These are phyloP conservation scores for Drosophila setifemur DNA, from an alignment of 1,140 invertebrate species.

Conservation along the genomic window DNA sequence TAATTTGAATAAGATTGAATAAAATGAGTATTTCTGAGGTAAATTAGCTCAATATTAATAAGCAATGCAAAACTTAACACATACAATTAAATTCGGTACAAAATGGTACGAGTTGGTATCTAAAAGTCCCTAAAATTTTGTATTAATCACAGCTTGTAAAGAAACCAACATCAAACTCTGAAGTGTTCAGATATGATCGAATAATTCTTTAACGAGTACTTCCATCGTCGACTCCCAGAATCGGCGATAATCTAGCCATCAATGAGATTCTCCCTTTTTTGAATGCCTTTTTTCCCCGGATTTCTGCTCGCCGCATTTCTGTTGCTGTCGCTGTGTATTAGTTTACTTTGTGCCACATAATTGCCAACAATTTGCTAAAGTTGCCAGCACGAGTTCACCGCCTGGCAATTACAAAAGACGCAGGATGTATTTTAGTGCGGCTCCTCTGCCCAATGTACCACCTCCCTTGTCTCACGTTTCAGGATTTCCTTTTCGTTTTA, in stretches of 20 bases:
- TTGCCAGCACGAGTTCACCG: slow-evolving; percentile 68
- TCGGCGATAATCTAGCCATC: background rate
- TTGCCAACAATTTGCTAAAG: slow-evolving; percentile 79
- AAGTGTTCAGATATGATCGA: background rate
- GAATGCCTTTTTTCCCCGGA: slow-evolving; percentile 12
- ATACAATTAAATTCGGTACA: no score
- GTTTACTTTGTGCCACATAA: slow-evolving; percentile 73
- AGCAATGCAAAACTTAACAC: no score
- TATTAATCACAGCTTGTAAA: no score
- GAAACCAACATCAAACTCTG: background rate
- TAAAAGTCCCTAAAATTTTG: no score
- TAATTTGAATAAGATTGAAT: no score
- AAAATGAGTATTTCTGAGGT: no score
- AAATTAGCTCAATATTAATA: no score
- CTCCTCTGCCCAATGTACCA: slow-evolving; percentile 20
- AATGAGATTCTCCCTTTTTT: slow-evolving; percentile 32
- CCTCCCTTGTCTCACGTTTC: background rate
- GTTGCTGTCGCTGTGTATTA: slow-evolving; percentile 35
- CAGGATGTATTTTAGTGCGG: slow-evolving; percentile 74
- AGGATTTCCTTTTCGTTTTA: background rate
- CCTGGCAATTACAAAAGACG: slow-evolving; percentile 67
- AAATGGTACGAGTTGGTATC: no score
- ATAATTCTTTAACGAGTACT: background rate
- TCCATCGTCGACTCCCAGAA: background rate
- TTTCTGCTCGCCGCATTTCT: slow-evolving; percentile 11